Conservation (phyloP, 30 jellyfish, hydroid and myxozoan species). For the Hydractinia symbiolongicarpus region DNA sequence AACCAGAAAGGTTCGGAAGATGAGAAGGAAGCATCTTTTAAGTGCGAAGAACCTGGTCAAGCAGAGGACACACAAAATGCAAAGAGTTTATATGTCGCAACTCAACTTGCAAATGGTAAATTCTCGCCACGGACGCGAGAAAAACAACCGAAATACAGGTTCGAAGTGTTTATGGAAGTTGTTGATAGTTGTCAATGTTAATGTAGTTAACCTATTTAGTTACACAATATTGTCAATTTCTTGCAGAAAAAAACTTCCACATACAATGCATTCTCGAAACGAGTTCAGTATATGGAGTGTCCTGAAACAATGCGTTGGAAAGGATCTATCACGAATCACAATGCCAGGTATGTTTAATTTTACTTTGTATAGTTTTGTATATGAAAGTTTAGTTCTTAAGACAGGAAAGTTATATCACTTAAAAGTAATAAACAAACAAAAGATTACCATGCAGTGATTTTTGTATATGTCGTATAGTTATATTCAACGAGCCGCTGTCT, state of each 20-base stretch:
- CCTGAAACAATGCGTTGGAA: slow-evolving; percentile 82
- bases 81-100: no score
- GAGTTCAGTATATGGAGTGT: slow-evolving; percentile 93
- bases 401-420: background rate
- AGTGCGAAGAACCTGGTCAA: no score
- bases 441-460: no score
- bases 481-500: slow-evolving; percentile 95
- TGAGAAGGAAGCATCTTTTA: background rate
- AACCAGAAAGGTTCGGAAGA: background rate
- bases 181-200: background rate
- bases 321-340: slow-evolving; percentile 84
- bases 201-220: background rate
- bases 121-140: background rate
- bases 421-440: background rate
- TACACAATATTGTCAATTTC: no score
- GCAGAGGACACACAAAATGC: no score
- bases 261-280: slow-evolving; percentile 79
- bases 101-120: background rate
- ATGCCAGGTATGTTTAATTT: slow-evolving; percentile 73
- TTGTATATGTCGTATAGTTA: slow-evolving; percentile 30
- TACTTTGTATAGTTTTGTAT: background rate
- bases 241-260: slow-evolving; percentile 64
- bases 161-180: background rate
- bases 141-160: background rate
- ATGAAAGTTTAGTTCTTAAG: background rate